Percentiles rank a stretch among this genome's conserved stretches.
Evolutionary conservation across 2,113 vertebrate genomes (phyloP).

Genomic region (Eptesicus fuscus): DNA sequence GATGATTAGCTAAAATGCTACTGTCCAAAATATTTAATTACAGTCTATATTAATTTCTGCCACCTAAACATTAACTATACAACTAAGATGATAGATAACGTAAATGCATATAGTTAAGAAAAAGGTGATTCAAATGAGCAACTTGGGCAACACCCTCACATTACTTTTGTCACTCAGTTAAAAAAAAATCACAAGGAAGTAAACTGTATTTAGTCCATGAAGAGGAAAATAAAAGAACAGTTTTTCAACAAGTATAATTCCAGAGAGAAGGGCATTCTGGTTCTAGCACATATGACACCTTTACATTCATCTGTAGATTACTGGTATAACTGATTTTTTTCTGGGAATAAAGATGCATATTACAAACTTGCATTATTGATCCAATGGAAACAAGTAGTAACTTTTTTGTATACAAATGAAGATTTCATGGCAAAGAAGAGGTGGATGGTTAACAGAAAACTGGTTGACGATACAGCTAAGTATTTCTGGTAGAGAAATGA

Average conservation of each 20-base stretch:
- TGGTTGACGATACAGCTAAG: neutral
- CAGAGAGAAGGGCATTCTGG: neutral
- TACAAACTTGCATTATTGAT: neutral
- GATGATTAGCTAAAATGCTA: neutral
- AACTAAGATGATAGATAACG: neutral
- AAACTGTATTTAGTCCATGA: neutral
- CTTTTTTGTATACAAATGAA: neutral
- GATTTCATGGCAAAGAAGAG: neutral
- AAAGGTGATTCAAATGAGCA: neutral
- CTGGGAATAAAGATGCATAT: neutral
- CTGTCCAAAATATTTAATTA: neutral
- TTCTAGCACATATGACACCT: neutral
- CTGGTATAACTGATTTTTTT: neutral
- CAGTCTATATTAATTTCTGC: neutral
- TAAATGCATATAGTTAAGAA: neutral
- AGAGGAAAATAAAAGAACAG: neutral
- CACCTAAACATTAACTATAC: neutral
- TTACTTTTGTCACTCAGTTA: neutral
- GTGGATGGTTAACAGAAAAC: neutral
- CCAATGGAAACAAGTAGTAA: neutral
- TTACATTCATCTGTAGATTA: neutral
- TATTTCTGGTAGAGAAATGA: neutral
- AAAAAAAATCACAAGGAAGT: neutral
- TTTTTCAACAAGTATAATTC: neutral
- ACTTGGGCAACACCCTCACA: neutral